phyloP scores from a whole-genome alignment of 1,140 invertebrate species.

The Drosophila oshimai region DNA sequence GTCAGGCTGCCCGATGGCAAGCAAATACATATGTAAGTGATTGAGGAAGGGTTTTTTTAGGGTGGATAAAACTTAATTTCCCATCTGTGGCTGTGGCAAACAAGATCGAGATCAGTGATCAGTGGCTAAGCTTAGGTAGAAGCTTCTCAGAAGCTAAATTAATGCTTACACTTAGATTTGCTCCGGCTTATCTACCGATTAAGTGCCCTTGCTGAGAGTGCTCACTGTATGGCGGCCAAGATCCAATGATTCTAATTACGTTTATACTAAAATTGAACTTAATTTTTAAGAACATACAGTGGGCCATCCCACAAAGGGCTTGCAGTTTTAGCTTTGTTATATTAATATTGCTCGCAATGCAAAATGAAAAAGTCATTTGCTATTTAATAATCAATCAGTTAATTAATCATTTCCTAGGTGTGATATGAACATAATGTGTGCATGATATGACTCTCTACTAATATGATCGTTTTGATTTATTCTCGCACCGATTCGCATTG shows the following conservation, averaged over 20 bases:
- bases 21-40: conserved; percentile 44
- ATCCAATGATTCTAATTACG: not conserved
- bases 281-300: not conserved
- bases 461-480: conserved; percentile 45
- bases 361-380: conserved; percentile 55
- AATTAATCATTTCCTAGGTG: conserved; percentile 35
- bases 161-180: conserved; percentile 42
- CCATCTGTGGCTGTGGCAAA: conserved; percentile 13
- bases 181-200: conserved; percentile 10
- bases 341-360: conserved; percentile 48
- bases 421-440: conserved; percentile 59
- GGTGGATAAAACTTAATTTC: conserved; percentile 16
- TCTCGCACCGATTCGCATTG: conserved; percentile 14
- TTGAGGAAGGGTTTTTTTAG: conserved; percentile 4
- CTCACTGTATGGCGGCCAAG: not conserved
- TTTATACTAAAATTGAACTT: not conserved
- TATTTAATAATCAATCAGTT: conserved; percentile 22
- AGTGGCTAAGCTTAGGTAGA: conserved; percentile 48
- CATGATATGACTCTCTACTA: conserved; percentile 42
- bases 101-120: conserved; percentile 42
- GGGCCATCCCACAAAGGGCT: not conserved
- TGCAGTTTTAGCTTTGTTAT: conserved; percentile 12
- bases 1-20: conserved; percentile 50
- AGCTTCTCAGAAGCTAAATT: conserved; percentile 65
- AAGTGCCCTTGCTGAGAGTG: not conserved